Base-by-base conservation (phyloP, 2,888 invertebrate species). In the Myathropa florea region DNA sequence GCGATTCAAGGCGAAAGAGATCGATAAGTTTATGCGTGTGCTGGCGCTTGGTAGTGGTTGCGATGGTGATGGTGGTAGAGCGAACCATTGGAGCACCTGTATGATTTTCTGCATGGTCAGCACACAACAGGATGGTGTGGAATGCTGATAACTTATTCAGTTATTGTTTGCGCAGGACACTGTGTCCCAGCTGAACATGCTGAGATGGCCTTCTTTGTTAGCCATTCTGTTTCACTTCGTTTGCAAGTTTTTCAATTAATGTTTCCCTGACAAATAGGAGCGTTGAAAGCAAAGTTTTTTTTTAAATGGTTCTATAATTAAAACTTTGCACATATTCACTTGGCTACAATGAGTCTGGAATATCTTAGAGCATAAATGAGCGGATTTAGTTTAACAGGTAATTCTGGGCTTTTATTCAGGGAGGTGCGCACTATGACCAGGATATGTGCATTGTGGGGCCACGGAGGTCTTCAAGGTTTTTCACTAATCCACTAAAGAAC, bases 141-240 rank as follows among this genome's bases (percentile, higher is more conserved):
- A 72, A 53, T 60, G 26, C 39, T 63, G 46, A 53, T 84, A 76
- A 84, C 63, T 80, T 84, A 81, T 80, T 81, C 63, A 84, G n/a
- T 46, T 23, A 30, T 18, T 70, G 53, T 65, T 30, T 80, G 70
- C 64, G 21, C 55, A 57, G 39, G 57, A 57, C 57, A 57, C 12
- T 57, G 57, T 7, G 33, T 21, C 24, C 10, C 68, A 23, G 9
- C 46, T 55, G 28, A 64, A 63, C 33, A 33, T 39, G 30, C 39
- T 21, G 18, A 53, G 46, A 28, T 3, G 36, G 4, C 53, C 36
- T 36, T 59, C 23, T 26, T 77, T 70, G 67, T 63, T 63, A 14
- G 39, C 30, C 28, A 21, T 61, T 30, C 46, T 63, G 12, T 18
- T 30, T 33, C 33, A 24, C 60, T 72, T 79, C 72, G 79, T 72